Evolutionary conservation across 2,888 invertebrate genomes (phyloP).

Genomic region (Harpagoxenus sublaevis): DNA sequence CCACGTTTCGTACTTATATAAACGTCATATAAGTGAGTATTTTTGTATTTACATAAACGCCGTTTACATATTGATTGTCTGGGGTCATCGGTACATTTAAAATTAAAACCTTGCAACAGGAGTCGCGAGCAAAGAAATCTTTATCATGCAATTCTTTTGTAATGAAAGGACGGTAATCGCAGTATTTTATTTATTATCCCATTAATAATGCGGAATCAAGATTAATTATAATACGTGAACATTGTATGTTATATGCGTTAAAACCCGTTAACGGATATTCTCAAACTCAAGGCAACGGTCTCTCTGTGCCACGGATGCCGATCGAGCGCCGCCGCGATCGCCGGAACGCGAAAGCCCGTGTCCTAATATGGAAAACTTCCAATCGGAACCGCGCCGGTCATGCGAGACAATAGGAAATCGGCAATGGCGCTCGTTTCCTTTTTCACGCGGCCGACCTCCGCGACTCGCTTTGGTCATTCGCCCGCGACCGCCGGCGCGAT

Average conservation of each 20-base stretch:
- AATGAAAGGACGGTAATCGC: neutral
- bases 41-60: neutral
- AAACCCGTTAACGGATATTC: neutral
- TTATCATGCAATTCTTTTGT: too few relatives aligned
- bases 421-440: conserved; percentile 38
- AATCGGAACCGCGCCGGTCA: conserved; percentile 33
- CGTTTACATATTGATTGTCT: neutral
- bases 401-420: conserved; percentile 47
- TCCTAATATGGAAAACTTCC: conserved; percentile 24
- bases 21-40: neutral
- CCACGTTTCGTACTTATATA: neutral
- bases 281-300: neutral
- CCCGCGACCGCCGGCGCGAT: conserved; percentile 64
- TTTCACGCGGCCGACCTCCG: conserved; percentile 43
- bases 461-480: conserved; percentile 72
- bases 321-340: neutral
- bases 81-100: neutral
- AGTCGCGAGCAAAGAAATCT: too few relatives aligned
- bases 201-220: neutral
- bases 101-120: neutral
- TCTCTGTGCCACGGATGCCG: neutral
- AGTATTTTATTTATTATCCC: neutral
- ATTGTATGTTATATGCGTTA: neutral
- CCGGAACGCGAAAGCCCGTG: neutral
- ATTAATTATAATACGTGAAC: neutral